Base-by-base conservation (phyloP, 2,797 vertebrate species). In the Pseudotriccus pelzelni region DNA sequence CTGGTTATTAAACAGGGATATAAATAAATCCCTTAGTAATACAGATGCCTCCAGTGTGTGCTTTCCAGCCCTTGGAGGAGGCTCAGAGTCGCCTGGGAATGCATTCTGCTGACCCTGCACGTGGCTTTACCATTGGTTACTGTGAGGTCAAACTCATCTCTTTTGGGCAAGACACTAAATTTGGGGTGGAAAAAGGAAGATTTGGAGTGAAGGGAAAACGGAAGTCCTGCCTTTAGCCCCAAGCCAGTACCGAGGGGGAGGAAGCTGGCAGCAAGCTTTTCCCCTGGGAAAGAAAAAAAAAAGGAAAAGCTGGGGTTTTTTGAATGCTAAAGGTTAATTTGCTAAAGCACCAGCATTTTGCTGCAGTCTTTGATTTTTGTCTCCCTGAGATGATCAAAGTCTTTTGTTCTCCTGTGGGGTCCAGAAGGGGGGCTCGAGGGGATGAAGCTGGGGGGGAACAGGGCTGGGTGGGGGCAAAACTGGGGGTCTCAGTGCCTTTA, bases 291-390 rank as follows among this genome's bases (percentile, higher is more conserved):
- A 18, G 16, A 32, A 30, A 28, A 44, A 18, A 20, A 32, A 30
- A 28, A 44, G 68, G 53, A 56, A 67, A 73, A 32, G 69, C 20
- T 47, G 28, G 66, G 11, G n/a, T 44, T 79, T 59, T 47, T 25
- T 14, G 14, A 25, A 14, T 0, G 8, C 17, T 41, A 47, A 76
- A 34, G 12, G 22, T 39, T 80, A 73, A 84, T 92, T 77, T 37
- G 8, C 63, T 62, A 28, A 15, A 92, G 39, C 3, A 19, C 18
- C 37, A 12, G 64, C 47, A 4, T 89, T 95, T 95, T 90, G 84
- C 87, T 76, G 78, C 75, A 95, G 78, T 60, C 89, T 94, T 87
- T 89, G 87, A 94, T 95, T 94, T 93, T 95, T 93, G 94, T 96
- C 89, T 95, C 70, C 68, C 24, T 12, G 50, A 66, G 84, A 58